These are phyloP conservation scores for Actenoides lindsayi DNA, from an alignment of 2,113 vertebrate species.

Conservation along the genomic window DNA sequence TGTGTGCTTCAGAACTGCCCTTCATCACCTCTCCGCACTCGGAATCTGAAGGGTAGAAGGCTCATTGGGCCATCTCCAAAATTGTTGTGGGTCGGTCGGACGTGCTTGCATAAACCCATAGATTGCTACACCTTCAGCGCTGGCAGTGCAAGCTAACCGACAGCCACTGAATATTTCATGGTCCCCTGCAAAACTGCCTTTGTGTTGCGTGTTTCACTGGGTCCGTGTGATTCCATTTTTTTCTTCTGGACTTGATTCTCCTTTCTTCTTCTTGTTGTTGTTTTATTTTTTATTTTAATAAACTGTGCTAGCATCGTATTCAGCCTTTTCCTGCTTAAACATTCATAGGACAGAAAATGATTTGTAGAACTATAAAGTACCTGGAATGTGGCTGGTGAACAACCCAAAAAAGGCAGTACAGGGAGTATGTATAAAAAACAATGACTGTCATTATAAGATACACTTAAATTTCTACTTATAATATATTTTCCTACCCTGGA, in stretches of 20 bases:
- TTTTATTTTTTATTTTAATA: background rate
- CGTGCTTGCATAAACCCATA: background rate
- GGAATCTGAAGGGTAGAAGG: accelerated
- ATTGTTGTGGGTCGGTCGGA: background rate
- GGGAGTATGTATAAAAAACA: background rate
- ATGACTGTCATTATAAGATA: background rate
- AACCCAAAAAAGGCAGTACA: background rate
- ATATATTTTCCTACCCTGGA: background rate
- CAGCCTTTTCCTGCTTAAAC: background rate
- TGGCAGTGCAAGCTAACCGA: background rate
- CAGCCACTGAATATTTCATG: background rate
- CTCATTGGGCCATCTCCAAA: background rate
- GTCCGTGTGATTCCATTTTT: background rate
- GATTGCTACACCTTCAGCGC: background rate
- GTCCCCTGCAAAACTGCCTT: background rate
- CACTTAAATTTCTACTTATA: background rate
- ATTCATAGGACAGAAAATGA: constrained; percentile 10
- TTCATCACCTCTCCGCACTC: background rate
- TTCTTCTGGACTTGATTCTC: background rate
- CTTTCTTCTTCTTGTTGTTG: background rate
- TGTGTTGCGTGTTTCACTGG: background rate
- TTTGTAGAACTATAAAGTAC: background rate
- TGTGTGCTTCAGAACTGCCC: background rate
- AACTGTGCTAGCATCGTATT: background rate
- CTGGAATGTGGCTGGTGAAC: background rate